These are phyloP conservation scores for Achlya flavicornis DNA, from an alignment of 2,888 invertebrate genomes.

Conservation along the genomic window DNA sequence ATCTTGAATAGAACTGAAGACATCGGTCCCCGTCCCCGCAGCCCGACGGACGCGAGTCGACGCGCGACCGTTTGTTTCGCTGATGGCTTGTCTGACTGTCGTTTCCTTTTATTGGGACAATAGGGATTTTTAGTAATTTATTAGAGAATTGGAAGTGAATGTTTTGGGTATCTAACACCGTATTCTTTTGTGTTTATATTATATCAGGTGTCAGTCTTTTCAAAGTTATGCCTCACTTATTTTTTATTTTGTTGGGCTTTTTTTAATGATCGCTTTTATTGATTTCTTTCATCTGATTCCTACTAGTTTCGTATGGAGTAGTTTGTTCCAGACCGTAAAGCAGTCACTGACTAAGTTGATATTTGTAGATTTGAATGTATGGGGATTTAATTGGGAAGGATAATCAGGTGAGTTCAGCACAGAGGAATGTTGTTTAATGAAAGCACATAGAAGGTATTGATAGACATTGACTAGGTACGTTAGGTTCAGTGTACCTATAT, in stretches of 20 bases:
- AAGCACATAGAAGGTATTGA: too few species aligned
- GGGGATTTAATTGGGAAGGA: too few species aligned
- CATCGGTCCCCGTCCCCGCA: constrained; percentile 2
- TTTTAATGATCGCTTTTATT: background rate
- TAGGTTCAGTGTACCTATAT: too few species aligned
- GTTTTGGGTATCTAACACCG: constrained; percentile 46
- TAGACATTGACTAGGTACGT: too few species aligned
- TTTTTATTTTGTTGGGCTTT: constrained; percentile 3
- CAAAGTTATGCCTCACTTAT: constrained; percentile 9
- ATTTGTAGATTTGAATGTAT: too few species aligned
- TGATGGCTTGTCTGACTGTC: constrained; percentile 41
- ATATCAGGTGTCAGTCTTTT: constrained; percentile 37
- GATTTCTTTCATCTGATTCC: background rate
- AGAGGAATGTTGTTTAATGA: too few species aligned
- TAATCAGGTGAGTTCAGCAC: too few species aligned
- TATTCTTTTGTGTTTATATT: constrained; percentile 40
- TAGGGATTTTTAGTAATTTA: constrained; percentile 40
- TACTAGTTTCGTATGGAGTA: too few species aligned
- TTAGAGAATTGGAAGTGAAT: constrained; percentile 28
- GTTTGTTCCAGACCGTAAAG: too few species aligned
- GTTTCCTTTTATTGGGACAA: constrained; percentile 47
- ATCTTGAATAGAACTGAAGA: constrained; percentile 15
- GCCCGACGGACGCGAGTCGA: too few species aligned
- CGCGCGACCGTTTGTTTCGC: constrained; percentile 34
- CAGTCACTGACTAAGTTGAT: too few species aligned